phyloP scores from a whole-genome alignment of 2,888 invertebrate species.

The Mythimna pallens region DNA sequence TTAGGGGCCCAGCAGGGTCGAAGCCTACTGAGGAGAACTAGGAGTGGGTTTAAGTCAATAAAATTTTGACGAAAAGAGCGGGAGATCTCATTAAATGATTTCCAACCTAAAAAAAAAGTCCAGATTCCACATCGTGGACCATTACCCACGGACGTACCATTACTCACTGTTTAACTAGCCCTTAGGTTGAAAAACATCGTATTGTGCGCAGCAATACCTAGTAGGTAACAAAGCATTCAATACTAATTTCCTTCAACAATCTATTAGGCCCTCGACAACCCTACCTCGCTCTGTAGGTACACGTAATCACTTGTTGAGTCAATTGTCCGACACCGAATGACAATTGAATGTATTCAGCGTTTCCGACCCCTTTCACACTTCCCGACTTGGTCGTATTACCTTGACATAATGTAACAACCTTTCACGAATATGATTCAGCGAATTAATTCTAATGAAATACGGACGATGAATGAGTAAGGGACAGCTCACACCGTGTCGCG shows the following conservation, averaged over 20 bases:
- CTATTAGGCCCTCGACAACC: neutral
- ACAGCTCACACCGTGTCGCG: conserved; percentile 27
- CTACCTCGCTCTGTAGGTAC: neutral
- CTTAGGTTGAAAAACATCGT: neutral
- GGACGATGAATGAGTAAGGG: conserved; percentile 17
- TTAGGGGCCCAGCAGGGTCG: too few species aligned
- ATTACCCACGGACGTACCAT: too few species aligned
- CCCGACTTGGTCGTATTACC: conserved; percentile 18
- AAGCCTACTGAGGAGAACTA: too few species aligned
- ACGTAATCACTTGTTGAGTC: conserved; percentile 63
- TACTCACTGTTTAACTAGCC: too few species aligned
- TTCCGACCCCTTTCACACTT: conserved; percentile 38
- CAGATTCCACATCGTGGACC: too few species aligned
- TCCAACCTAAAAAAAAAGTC: too few species aligned
- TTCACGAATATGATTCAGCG: conserved; percentile 22
- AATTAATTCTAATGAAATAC: conserved; percentile 21
- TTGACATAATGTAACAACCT: conserved; percentile 22
- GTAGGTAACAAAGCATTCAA: neutral
- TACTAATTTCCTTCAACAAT: neutral
- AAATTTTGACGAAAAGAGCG: too few species aligned
- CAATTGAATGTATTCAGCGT: conserved; percentile 34
- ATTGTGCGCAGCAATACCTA: neutral
- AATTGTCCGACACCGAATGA: conserved; percentile 29
- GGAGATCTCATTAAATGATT: too few species aligned
- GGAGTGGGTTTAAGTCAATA: too few species aligned